Evolutionary conservation across 2,888 invertebrate genomes (phyloP), one percentile per base, ranked within the genome.

Genomic region (Mythimna ferrago): DNA sequence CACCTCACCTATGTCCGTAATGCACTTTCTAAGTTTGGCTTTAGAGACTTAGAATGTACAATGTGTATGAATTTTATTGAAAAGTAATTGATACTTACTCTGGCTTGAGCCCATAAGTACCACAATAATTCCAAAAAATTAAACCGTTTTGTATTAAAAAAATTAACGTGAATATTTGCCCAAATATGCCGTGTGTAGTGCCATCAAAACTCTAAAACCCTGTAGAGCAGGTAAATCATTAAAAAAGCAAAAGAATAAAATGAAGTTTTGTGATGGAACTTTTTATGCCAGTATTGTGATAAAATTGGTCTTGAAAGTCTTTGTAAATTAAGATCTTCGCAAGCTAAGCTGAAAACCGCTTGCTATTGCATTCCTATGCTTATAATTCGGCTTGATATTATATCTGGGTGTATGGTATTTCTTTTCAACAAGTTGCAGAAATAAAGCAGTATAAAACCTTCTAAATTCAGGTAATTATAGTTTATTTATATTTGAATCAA

Each of bases 361-460:
- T 75, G 61, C 70, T 76, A 70, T 62, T 26, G 79, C 73, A 65
- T 72, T 57, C 16, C 66, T 75, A 51, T 56, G 79, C 80, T 80
- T 80, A 61, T 56, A 66, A 58, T 73, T 71, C 66, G 58, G 79
- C 79, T 79, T 81, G 35, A 57, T 73, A 64, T 38, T 75, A 58
- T 62, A 70, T 67, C 35, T 76, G 81, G 79, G 79, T 82, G 70
- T 58, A 56, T 71, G 76, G 80, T 69, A 65, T 74, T 70, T 65
- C n/a, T 72, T 66, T 78, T 68, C 68, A 71, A 68, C 63, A 69
- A 76, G 70, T 71, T 79, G 65, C 76, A 69, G 82, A 65, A 57
- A 60, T 60, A 44, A 67, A 58, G 73, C 73, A 69, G 75, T 66
- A 19, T 56, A 54, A 67, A 38, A 61, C 67, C 32, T 19, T 51